These are phyloP conservation scores for Epizoanthus scotinus DNA, from an alignment of 92 coral and sea anemone species.

Conservation along the genomic window DNA sequence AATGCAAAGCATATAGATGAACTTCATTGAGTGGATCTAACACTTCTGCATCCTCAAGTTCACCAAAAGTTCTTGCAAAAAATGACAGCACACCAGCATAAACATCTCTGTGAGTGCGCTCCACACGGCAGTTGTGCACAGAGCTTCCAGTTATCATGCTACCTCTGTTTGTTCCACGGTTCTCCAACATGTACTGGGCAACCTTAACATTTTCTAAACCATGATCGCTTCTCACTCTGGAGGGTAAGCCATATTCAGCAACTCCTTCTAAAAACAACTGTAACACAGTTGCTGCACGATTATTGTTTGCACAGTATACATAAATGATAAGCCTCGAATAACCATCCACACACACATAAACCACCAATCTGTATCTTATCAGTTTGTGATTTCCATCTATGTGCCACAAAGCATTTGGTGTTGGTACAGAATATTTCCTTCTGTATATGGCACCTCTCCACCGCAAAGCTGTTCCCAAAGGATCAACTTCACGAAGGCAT, in stretches of 20 bases:
- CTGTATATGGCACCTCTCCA: conserved; percentile 24
- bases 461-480: conserved; percentile 33
- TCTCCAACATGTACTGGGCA: conserved; percentile 51
- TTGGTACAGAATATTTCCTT: conserved; percentile 30
- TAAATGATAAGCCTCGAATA: conserved; percentile 40
- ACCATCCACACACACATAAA: conserved; percentile 30
- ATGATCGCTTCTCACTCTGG: conserved; percentile 44
- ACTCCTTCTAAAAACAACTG: conserved; percentile 40
- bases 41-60: conserved; percentile 1
- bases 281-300: conserved; percentile 38
- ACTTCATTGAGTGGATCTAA: conserved; percentile 24
- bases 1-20: conserved; percentile 34
- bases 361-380: conserved; percentile 25
- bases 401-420: conserved; percentile 27
- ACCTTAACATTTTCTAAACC: conserved; percentile 50
- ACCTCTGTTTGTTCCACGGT: conserved; percentile 45
- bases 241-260: conserved; percentile 41
- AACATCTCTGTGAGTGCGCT: conserved; percentile 46
- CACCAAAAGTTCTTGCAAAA: conserved; percentile 15
- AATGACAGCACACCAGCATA: conserved; percentile 44
- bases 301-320: conserved; percentile 38
- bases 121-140: conserved; percentile 44
- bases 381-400: no score
- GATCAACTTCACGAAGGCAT: conserved; percentile 40
- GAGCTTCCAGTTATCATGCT: conserved; percentile 44